Evolutionary conservation across 2,113 vertebrate species (phyloP).

Genomic region (Craseonycteris thonglongyai): DNA sequence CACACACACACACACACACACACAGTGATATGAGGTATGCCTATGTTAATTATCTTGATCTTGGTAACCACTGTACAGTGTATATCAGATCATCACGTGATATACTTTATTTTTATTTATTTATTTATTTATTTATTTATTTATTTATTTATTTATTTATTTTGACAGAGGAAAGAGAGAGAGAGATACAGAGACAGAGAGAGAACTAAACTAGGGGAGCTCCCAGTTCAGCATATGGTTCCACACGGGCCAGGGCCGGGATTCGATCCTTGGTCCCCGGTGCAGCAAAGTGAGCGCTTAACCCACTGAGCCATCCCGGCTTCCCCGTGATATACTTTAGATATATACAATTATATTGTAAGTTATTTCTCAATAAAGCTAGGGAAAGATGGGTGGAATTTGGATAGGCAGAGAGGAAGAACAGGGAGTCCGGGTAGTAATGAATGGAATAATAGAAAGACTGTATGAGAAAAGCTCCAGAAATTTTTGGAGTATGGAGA

Average conservation of each 20-base stretch:
- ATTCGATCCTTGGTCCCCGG: no score
- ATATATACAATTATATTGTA: neutral
- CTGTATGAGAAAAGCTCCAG: neutral
- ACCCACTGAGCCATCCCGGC: no score
- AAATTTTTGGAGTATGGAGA: neutral
- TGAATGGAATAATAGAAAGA: neutral
- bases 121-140: no score
- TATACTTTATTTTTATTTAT: no score
- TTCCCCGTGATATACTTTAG: neutral
- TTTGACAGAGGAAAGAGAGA: no score
- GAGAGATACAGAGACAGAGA: no score
- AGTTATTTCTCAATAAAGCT: neutral
- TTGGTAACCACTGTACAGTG: neutral
- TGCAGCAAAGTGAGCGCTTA: no score
- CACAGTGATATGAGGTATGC: neutral
- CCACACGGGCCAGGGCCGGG: no score
- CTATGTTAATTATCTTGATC: neutral
- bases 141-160: no score
- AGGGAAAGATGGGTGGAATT: neutral
- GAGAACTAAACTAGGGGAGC: no score
- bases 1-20: neutral
- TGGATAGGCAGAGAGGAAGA: neutral
- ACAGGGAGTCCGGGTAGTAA: neutral
- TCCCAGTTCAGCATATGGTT: no score
- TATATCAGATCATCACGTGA: neutral